These are phyloP conservation scores for Anthoptus insignis DNA, from an alignment of 2,888 invertebrate genomes.

Conservation along the genomic window DNA sequence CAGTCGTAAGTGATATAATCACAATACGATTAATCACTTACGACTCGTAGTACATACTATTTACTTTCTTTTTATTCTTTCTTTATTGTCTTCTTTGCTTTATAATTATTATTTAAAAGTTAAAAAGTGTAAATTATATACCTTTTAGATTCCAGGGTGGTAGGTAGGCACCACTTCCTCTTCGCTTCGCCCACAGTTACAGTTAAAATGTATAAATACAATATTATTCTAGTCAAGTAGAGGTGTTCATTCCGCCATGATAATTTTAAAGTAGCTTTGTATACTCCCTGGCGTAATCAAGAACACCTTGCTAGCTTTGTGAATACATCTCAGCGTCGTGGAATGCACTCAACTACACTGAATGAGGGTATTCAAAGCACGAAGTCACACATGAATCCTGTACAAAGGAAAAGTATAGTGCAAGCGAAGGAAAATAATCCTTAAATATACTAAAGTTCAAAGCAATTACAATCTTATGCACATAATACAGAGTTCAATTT, in stretches of 20 bases:
- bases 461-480: constrained; percentile 19
- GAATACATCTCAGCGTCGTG: constrained; percentile 40
- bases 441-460: constrained; percentile 4
- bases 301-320: constrained; percentile 34
- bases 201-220: no score
- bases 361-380: constrained; percentile 64
- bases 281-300: constrained; percentile 29
- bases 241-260: not conserved
- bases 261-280: constrained; percentile 24
- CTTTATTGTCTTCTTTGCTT: no score
- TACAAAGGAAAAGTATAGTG: constrained; percentile 19
- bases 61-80: no score
- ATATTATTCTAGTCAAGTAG: not conserved
- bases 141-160: no score
- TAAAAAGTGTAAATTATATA: no score
- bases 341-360: constrained; percentile 51
- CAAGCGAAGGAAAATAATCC: constrained; percentile 22
- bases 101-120: no score
- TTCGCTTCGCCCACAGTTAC: no score
- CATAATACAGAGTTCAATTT: constrained; percentile 17
- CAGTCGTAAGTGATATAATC: no score
- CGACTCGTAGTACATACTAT: no score
- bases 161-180: no score
- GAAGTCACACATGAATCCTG: constrained; percentile 46
- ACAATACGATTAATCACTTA: no score